A percentile compares a stretch with the other conserved stretches of the same genome.
Evolutionary conservation across 1,140 invertebrate species (phyloP).

Genomic region (Watersipora subatra): DNA sequence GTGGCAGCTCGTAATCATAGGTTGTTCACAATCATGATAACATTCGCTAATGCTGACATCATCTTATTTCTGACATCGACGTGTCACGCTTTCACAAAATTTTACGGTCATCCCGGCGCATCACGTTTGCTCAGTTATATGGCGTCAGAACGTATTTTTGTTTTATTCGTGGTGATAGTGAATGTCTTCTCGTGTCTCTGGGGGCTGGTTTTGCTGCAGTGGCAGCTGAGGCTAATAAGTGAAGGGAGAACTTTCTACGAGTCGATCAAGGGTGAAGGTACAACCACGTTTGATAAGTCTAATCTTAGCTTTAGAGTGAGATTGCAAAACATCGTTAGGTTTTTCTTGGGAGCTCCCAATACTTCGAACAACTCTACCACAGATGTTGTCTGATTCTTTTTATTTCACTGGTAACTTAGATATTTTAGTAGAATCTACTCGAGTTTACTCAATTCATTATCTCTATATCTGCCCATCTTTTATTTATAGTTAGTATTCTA

Average conservation of each 20-base stretch:
- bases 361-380: too few relatives aligned
- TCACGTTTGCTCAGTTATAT: constrained; percentile 6
- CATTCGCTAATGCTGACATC: constrained; percentile 14
- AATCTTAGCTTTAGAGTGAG: too few relatives aligned
- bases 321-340: too few relatives aligned
- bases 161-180: constrained; percentile 16
- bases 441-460: too few relatives aligned
- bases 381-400: too few relatives aligned
- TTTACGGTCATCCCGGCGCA: constrained; percentile 3
- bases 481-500: too few relatives aligned
- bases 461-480: too few relatives aligned
- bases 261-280: not conserved
- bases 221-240: constrained; percentile 18
- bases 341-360: too few relatives aligned
- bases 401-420: too few relatives aligned
- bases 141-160: constrained; percentile 16
- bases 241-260: constrained; percentile 15
- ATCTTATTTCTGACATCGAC: constrained; percentile 15
- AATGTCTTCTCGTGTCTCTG: constrained; percentile 17
- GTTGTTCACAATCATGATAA: constrained; percentile 24
- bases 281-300: too few relatives aligned
- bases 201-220: constrained; percentile 17
- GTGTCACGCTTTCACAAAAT: not conserved
- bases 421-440: too few relatives aligned
- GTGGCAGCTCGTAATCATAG: constrained; percentile 26